phyloP scores from a whole-genome alignment of 2,113 vertebrate species.

The Pteropus alecto region DNA sequence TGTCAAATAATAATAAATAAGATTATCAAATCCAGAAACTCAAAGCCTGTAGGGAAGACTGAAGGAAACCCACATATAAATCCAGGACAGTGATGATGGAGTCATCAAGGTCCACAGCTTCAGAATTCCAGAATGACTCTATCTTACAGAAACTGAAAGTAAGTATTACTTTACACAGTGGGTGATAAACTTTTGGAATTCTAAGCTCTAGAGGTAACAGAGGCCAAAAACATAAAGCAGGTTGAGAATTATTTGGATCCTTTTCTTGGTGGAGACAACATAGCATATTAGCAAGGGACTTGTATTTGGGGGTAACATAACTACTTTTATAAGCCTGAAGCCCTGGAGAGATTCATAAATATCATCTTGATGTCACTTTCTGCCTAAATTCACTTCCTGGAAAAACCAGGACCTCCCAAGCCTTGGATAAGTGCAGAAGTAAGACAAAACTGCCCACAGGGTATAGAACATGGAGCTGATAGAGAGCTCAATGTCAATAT shows the following conservation, averaged over 20 bases:
- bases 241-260: background rate
- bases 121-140: background rate
- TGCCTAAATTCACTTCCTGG: background rate
- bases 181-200: background rate
- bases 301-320: background rate
- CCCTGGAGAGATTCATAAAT: background rate
- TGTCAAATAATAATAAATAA: background rate
- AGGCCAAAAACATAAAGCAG: background rate
- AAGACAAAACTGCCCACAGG: background rate
- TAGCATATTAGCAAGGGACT: background rate
- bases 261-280: background rate
- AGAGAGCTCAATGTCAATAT: background rate
- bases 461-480: background rate
- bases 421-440: background rate
- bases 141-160: background rate
- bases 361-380: background rate
- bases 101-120: background rate
- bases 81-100: background rate
- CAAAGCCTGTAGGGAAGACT: background rate
- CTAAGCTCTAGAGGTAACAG: background rate
- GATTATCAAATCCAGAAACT: slow-evolving; percentile 1
- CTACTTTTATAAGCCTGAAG: background rate
- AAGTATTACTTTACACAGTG: background rate
- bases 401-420: background rate
- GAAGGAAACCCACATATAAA: background rate